These are phyloP conservation scores for Galleria mellonella DNA, from an alignment of 1,140 invertebrate species.

Conservation along the genomic window DNA sequence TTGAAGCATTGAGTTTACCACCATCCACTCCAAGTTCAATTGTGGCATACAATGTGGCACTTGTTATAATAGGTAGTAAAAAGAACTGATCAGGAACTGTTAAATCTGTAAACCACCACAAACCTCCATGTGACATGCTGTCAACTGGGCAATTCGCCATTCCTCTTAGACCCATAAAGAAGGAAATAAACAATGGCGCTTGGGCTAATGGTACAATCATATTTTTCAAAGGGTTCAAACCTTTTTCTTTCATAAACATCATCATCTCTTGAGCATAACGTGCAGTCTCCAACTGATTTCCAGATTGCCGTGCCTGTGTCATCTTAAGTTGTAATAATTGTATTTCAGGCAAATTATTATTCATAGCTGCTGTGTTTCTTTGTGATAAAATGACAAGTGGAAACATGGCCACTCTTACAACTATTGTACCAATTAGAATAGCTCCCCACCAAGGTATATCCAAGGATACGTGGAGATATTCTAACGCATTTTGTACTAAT, in stretches of 20 bases:
- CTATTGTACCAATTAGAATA: conserved; percentile 86
- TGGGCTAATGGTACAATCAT: conserved; percentile 88
- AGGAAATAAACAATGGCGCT: conserved; percentile 93
- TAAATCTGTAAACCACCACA: conserved; percentile 95
- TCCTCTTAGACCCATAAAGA: conserved; percentile 87
- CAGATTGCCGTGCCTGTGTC: conserved; percentile 85
- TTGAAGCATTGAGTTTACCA: conserved; percentile 76
- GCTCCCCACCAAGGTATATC: conserved; percentile 93
- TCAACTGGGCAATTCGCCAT: conserved; percentile 93
- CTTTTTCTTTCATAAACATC: conserved; percentile 86
- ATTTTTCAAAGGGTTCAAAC: conserved; percentile 87
- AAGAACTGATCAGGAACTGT: conserved; percentile 93
- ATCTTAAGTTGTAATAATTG: conserved; percentile 87
- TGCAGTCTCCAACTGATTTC: conserved; percentile 86
- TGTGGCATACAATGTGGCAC: conserved; percentile 85
- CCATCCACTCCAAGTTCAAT: conserved; percentile 91
- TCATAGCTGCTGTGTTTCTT: conserved; percentile 84
- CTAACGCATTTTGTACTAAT: conserved; percentile 85
- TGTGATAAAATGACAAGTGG: conserved; percentile 89
- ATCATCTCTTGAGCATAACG: conserved; percentile 84
- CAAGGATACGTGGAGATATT: conserved; percentile 84
- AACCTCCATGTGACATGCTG: conserved; percentile 90
- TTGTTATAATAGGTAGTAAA: conserved; percentile 89
- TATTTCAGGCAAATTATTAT: conserved; percentile 88
- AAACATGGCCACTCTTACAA: conserved; percentile 84